Evolutionary conservation across 2,888 invertebrate genomes (phyloP).

Genomic region (Spicauda simplicius): DNA sequence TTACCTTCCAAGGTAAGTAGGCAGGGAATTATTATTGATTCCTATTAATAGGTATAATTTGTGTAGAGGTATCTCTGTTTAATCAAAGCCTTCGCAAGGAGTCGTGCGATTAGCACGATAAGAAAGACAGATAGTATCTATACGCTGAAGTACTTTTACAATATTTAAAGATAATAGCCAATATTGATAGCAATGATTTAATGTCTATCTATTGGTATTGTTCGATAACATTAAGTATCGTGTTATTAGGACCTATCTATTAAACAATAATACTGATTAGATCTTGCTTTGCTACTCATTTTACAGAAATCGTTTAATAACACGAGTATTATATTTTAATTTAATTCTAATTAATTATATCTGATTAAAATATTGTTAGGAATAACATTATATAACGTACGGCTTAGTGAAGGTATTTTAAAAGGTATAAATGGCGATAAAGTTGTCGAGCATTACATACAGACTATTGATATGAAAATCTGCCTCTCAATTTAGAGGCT

Average conservation of each 20-base stretch:
- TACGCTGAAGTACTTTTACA: slow-evolving; percentile 73
- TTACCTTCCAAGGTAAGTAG: neutral
- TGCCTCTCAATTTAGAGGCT: too few relatives aligned
- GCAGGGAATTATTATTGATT: neutral
- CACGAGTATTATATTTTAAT: too few relatives aligned
- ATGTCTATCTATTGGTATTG: slow-evolving; percentile 76
- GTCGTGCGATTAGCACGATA: slow-evolving; percentile 57
- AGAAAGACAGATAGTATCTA: slow-evolving; percentile 75
- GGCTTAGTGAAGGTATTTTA: too few relatives aligned
- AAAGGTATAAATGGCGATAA: too few relatives aligned
- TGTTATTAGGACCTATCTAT: slow-evolving; percentile 64
- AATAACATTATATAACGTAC: too few relatives aligned
- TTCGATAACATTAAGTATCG: slow-evolving; percentile 75
- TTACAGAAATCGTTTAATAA: slow-evolving; percentile 2
- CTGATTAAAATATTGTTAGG: too few relatives aligned
- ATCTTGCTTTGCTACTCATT: slow-evolving; percentile 26
- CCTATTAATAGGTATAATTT: slow-evolving; percentile 12
- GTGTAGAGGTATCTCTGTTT: slow-evolving; percentile 32
- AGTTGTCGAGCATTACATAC: too few relatives aligned
- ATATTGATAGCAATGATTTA: slow-evolving; percentile 77
- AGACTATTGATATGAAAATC: too few relatives aligned
- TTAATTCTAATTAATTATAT: too few relatives aligned
- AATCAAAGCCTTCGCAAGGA: slow-evolving; percentile 47
- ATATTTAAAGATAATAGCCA: slow-evolving; percentile 77
- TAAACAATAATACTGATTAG: slow-evolving; percentile 57